Percentiles rank a stretch among this genome's conserved stretches.
phyloP scores from a whole-genome alignment of 2,113 vertebrate genomes.

The Axis porcinus region DNA sequence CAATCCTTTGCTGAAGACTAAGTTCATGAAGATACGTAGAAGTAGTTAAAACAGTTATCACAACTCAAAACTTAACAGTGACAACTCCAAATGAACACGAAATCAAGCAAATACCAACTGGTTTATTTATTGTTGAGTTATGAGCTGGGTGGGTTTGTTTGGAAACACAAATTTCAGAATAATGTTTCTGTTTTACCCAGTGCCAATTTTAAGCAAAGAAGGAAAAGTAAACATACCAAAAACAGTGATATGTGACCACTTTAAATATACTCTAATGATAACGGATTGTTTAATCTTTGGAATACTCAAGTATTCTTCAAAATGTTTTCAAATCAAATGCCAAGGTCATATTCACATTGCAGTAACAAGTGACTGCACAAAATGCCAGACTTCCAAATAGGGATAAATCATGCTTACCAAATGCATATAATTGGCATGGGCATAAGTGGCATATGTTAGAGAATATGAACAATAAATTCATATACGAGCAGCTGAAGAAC shows the following conservation, averaged over 20 bases:
- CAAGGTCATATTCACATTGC: not conserved
- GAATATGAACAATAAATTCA: slow-evolving; percentile 69
- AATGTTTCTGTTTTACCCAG: slow-evolving; percentile 58
- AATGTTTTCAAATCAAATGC: slow-evolving; percentile 31
- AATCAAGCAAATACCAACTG: slow-evolving; percentile 49
- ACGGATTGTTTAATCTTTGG: not conserved
- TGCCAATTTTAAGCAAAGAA: slow-evolving; percentile 73
- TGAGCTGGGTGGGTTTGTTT: slow-evolving; percentile 21
- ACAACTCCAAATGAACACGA: slow-evolving; percentile 52
- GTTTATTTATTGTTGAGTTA: slow-evolving; percentile 53
- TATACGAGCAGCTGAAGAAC: slow-evolving; percentile 77
- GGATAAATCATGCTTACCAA: slow-evolving; percentile 18
- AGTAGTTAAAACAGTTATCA: slow-evolving; percentile 23
- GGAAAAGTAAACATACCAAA: slow-evolving; percentile 31
- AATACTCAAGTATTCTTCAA: slow-evolving; percentile 20
- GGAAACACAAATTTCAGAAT: slow-evolving; percentile 59
- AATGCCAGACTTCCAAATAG: slow-evolving; percentile 6
- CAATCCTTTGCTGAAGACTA: not conserved
- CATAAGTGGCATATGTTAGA: not conserved
- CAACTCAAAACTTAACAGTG: slow-evolving; percentile 30
- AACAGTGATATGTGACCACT: not conserved
- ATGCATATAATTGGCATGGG: slow-evolving; percentile 60
- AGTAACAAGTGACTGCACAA: not conserved
- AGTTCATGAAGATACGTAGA: not conserved
- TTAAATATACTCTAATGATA: slow-evolving; percentile 31